Evolutionary conservation across 2,113 vertebrate species (phyloP), one percentile per base, ranked within the genome.

Genomic region (Strix aluco): DNA sequence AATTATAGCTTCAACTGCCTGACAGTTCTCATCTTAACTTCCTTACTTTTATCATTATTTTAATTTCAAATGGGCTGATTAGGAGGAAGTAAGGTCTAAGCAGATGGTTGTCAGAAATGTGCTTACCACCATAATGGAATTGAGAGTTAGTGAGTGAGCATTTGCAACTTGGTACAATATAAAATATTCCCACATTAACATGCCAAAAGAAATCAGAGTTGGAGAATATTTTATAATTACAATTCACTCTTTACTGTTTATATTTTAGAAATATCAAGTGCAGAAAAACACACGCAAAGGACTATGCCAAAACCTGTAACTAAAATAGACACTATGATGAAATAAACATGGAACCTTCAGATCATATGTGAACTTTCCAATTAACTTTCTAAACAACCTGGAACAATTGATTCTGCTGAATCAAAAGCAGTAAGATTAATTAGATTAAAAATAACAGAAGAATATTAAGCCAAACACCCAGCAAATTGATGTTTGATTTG

Each of bases 31-130:
- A 57, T 82, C 72, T 86, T 89, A 90, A 83, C 57, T 95, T 94
- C 47, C 58, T 94, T 90, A 47, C 40, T 97, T 98, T 96, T 95
- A 96, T 88, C 81, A 73, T 81, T 92, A 89, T 96, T 97, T 98
- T 95, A 96, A 87, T 97, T 97, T 97, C 73, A 97, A 96, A 95
- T 92, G 55, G 62, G 54, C 44, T 1, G 42, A 97, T 97, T 93
- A 97, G 79, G 52, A 97, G 86, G 93, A 96, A 90, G 63, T 75
- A 94, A 38, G 12, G 22, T 93, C 67, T 80, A 97, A 98, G 87
- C 94, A 98, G 96, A 97, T 72, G 54, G 88, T 83, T 98, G 86
- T 96, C 92, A 97, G 92, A 96, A 97, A 97, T 96, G 52, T 97
- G 93, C 83, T 98, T 98, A 96, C 94, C 72, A 85, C 65, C 4